Evolutionary conservation across 2,113 vertebrate genomes (phyloP).

Genomic region (Piaya cayana): DNA sequence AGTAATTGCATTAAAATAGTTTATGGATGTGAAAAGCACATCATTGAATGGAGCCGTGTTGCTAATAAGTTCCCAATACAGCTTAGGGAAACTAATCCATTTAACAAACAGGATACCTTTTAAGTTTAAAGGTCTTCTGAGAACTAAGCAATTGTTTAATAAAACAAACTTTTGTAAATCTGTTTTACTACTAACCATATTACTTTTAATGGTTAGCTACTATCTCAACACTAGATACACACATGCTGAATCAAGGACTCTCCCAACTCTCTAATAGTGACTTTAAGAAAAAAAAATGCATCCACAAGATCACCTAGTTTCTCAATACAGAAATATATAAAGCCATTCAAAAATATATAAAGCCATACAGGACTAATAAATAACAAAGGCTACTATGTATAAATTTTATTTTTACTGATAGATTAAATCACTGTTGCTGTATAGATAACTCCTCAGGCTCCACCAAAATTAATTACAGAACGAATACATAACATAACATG

Average conservation of each 20-base stretch:
- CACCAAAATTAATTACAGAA: neutral
- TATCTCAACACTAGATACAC: neutral
- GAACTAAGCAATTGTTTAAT: neutral
- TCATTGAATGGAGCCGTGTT: neutral
- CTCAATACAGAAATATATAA: neutral
- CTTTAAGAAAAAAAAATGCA: neutral
- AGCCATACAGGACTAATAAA: neutral
- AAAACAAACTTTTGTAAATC: accelerated
- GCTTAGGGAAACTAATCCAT: neutral
- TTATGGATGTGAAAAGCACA: neutral
- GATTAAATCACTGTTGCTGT: neutral
- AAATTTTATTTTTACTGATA: neutral
- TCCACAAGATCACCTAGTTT: accelerated
- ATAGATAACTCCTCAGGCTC: neutral
- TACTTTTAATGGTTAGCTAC: neutral
- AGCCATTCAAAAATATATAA: neutral
- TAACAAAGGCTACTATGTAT: neutral
- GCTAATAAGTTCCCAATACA: neutral
- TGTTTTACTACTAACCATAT: neutral
- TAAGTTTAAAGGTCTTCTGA: neutral
- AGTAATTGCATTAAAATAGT: neutral
- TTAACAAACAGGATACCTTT: neutral
- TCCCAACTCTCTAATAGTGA: neutral
- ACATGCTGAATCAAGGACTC: accelerated
- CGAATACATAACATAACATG: accelerated